These are phyloP conservation scores for Habrosyne pyritoides DNA, from an alignment of 2,888 invertebrate genomes.

Conservation along the genomic window DNA sequence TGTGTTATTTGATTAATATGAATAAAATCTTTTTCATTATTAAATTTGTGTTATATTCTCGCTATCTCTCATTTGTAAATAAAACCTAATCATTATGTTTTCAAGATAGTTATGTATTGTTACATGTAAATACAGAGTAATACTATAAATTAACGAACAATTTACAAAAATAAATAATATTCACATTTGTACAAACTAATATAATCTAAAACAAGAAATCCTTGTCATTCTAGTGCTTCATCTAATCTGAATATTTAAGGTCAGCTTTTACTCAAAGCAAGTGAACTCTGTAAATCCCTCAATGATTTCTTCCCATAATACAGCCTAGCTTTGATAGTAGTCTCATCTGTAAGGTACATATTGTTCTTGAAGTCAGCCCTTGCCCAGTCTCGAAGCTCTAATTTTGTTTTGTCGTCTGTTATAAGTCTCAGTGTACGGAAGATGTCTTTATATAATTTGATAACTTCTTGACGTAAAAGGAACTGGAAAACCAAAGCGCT, in stretches of 20 bases:
- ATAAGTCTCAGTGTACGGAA: conserved; percentile 87
- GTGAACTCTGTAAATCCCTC: conserved; percentile 86
- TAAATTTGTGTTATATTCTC: neutral
- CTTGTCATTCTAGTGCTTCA: neutral
- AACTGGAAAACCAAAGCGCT: conserved; percentile 83
- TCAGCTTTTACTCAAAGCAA: conserved; percentile 83
- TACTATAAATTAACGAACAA: too few relatives aligned
- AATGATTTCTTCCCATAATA: conserved; percentile 88
- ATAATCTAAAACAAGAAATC: neutral
- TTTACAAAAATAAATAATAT: neutral
- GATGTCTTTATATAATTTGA: conserved; percentile 89
- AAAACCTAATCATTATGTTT: too few relatives aligned
- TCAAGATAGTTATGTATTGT: too few relatives aligned
- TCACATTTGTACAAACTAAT: neutral
- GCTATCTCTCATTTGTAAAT: too few relatives aligned
- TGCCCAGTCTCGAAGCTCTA: conserved; percentile 89
- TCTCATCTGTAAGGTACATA: conserved; percentile 88
- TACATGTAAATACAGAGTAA: too few relatives aligned
- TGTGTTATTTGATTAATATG: neutral
- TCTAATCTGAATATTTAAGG: neutral
- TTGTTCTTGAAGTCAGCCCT: conserved; percentile 89
- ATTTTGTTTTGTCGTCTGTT: conserved; percentile 84
- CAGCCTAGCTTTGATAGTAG: conserved; percentile 88
- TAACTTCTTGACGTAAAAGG: conserved; percentile 89
- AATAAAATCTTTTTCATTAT: neutral